Evolutionary conservation across 2,113 vertebrate genomes (phyloP).

Genomic region (Penelope pileata): DNA sequence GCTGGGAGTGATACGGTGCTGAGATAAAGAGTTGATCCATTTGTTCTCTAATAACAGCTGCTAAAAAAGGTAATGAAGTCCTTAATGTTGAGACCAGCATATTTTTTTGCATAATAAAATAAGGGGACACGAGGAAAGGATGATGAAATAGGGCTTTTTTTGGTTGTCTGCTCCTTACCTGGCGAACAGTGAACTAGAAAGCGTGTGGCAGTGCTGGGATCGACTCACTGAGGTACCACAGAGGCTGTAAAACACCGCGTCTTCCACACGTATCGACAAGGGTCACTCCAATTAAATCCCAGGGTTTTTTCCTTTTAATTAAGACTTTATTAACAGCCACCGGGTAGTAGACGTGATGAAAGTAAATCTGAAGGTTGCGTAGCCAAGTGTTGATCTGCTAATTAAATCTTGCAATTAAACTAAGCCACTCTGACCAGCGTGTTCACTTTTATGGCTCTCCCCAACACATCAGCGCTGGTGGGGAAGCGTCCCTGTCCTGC

Average conservation of each 20-base stretch:
- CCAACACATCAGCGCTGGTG: background rate
- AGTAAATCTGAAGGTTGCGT: constrained; percentile 16
- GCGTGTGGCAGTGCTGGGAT: background rate
- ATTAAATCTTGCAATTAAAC: constrained; percentile 44
- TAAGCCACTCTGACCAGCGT: background rate
- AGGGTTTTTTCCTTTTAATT: constrained; percentile 12
- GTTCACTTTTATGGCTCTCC: background rate
- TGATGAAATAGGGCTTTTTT: background rate
- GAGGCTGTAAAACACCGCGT: background rate
- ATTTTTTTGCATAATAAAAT: background rate
- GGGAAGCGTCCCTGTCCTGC: background rate
- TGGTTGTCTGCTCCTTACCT: background rate
- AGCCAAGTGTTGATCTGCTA: constrained; percentile 34
- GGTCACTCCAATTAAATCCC: constrained; percentile 51
- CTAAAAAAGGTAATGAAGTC: background rate
- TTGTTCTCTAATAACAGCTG: background rate
- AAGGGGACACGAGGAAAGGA: background rate
- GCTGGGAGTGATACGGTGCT: background rate
- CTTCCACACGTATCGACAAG: background rate
- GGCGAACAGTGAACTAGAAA: background rate
- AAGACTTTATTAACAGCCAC: constrained; percentile 24
- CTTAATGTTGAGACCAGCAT: background rate
- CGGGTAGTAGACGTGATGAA: background rate
- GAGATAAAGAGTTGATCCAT: background rate
- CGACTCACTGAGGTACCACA: background rate